Percentiles rank a stretch among this genome's conserved stretches.
Evolutionary conservation across 37 sponge, comb jelly and placozoan species (phyloP).

Genomic region (Dysidea cf. avara): DNA sequence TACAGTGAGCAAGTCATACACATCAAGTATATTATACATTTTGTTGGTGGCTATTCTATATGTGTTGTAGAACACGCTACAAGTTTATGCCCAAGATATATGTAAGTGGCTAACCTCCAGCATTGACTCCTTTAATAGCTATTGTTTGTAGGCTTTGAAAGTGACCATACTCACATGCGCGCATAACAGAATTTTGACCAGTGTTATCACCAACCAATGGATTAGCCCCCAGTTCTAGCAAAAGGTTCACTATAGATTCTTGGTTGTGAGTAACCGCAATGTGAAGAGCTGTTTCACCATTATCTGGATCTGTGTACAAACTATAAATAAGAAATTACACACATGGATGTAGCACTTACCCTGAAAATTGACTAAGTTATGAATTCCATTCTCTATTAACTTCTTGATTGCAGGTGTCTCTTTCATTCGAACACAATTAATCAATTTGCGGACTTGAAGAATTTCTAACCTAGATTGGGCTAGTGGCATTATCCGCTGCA

Average conservation of each 20-base stretch:
- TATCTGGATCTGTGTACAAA: constrained; percentile 65
- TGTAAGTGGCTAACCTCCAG: no score
- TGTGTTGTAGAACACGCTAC: not conserved
- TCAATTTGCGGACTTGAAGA: constrained; percentile 89
- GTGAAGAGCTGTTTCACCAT: constrained; percentile 78
- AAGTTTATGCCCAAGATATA: no score
- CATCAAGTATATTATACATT: no score
- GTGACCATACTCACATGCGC: constrained; percentile 82
- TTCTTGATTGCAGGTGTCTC: constrained; percentile 79
- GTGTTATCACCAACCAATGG: constrained; percentile 34
- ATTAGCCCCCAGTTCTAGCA: constrained; percentile 74
- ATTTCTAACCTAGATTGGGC: constrained; percentile 77
- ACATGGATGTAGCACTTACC: constrained; percentile 52
- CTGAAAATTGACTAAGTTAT: constrained; percentile 70
- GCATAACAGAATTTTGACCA: constrained; percentile 84
- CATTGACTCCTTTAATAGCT: constrained; percentile 49
- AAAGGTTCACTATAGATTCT: constrained; percentile 46
- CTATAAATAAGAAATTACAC: no score
- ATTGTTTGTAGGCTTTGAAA: constrained; percentile 75
- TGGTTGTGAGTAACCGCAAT: constrained; percentile 75
- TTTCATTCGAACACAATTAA: constrained; percentile 76
- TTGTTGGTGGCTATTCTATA: no score
- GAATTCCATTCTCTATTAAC: constrained; percentile 69
- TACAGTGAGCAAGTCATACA: no score
- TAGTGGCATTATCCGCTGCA: constrained; percentile 86